Evolutionary conservation across 1,140 invertebrate species (phyloP), one percentile per base, ranked within the genome.

Genomic region (Drosophila ficusphila): DNA sequence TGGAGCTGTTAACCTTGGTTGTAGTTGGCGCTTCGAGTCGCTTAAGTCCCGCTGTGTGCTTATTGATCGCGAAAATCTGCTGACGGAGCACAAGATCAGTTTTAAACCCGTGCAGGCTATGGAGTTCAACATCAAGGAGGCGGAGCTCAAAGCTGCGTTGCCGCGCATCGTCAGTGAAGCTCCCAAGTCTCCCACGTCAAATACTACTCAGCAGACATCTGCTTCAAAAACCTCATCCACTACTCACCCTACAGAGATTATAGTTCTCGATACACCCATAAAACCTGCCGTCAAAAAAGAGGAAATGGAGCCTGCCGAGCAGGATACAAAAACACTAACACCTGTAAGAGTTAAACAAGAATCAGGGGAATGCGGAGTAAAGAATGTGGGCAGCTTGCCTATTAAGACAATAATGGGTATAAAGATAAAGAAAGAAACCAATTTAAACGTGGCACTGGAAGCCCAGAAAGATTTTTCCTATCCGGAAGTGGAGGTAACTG

Each of bases 21-120:
- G 1, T 8, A 91, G 90, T 9, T 91, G 90, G 90, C 79, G 90
- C n/a, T 91, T 91, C 57, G 90, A 91, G 53, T 82, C 90, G 0
- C 48, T 91, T 4, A 91, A 90, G 53, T 90, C 78, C 1, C 88
- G 90, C n/a, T 91, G 90, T 51, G 79, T 91, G 29, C 48, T 91
- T 1, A 86, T 91, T 16, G 81, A 91, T 54, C 76, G 90, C 11
- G 90, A 91, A 52, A 86, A 83, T 65, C 39, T 91, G 14, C 56
- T 91, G n/a, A 74, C 61, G 6, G 89, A 91, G 38, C 71, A 91
- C 42, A 79, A 79, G 29, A 90, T 91, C 11, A 14, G 31, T n/a
- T 91, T 89, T 6, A 90, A 90, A 51, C 54, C 73, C 23, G 56
- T 78, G 34, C 61, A 69, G 27, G 83, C 73, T 49, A 79, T 90